phyloP scores from a whole-genome alignment of 2,888 invertebrate genomes.

The Netelia melanura region DNA sequence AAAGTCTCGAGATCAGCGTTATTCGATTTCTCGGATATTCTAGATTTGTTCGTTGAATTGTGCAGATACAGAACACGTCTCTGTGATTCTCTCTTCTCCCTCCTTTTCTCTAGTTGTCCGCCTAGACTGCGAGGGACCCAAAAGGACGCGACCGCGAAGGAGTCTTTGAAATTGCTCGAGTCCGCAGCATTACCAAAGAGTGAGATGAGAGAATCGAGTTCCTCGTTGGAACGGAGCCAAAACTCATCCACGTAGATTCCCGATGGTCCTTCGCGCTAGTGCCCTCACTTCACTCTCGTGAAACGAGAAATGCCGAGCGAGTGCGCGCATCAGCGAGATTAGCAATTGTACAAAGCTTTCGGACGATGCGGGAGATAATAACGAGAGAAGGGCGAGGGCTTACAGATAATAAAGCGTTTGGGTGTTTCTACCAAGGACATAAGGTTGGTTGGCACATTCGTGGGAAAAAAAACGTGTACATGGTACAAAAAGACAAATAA shows the following conservation, averaged over 20 bases:
- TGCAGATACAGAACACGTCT: conserved; percentile 13
- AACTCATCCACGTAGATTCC: conserved; percentile 62
- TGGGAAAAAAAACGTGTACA: conserved; percentile 32
- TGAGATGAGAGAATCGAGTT: conserved; percentile 64
- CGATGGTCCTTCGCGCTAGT: conserved; percentile 53
- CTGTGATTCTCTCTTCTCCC: conserved; percentile 21
- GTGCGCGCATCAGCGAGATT: conserved; percentile 68
- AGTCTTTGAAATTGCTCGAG: conserved; percentile 67
- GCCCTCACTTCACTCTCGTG: conserved; percentile 54
- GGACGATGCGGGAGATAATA: conserved; percentile 43
- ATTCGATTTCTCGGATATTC: conserved; percentile 58
- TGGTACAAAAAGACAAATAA: background rate
- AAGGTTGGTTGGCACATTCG: conserved; percentile 10
- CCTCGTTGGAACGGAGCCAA: conserved; percentile 68
- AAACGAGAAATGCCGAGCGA: conserved; percentile 46
- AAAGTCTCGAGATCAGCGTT: conserved; percentile 60
- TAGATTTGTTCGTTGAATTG: conserved; percentile 44
- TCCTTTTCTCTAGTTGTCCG: background rate
- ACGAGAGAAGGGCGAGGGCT: conserved; percentile 43
- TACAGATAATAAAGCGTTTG: conserved; percentile 59
- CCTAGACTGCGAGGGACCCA: conserved; percentile 10
- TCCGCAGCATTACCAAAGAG: conserved; percentile 55
- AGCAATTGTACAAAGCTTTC: conserved; percentile 73
- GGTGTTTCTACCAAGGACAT: conserved; percentile 47
- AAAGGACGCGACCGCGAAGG: conserved; percentile 46